Evolutionary conservation across 2,888 invertebrate species (phyloP).

Genomic region (Acronicta alni): DNA sequence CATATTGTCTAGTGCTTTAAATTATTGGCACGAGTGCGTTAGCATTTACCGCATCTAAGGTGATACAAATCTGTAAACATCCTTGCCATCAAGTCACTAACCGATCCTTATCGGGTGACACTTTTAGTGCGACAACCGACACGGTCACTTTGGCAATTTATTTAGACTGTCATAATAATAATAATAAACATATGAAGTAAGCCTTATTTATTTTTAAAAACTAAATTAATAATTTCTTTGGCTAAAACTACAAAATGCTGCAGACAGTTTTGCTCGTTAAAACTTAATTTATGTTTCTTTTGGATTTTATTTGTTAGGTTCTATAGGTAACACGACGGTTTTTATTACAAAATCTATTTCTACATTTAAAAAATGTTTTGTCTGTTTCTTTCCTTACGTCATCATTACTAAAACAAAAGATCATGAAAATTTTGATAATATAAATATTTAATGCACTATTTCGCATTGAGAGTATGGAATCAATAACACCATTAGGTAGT

Average conservation of each 20-base stretch:
- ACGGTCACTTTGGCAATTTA: conserved; percentile 42
- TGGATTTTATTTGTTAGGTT: conserved; percentile 3
- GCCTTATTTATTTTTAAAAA: conserved; percentile 24
- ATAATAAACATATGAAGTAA: conserved; percentile 26
- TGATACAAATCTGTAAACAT: conserved; percentile 55
- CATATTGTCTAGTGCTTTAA: conserved; percentile 46
- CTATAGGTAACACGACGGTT: conserved; percentile 1
- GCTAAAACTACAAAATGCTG: conserved; percentile 22
- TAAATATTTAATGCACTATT: too few species aligned
- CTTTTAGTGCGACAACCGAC: conserved; percentile 35
- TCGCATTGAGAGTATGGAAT: not conserved
- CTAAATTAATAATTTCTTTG: conserved; percentile 27
- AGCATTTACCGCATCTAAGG: conserved; percentile 52
- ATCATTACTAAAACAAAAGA: too few species aligned
- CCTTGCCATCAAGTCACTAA: conserved; percentile 36
- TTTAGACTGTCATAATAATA: conserved; percentile 12
- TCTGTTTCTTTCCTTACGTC: not conserved
- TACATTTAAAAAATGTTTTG: not conserved
- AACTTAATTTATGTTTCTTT: conserved; percentile 42
- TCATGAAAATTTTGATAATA: too few species aligned
- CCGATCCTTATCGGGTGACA: conserved; percentile 55
- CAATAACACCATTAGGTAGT: not conserved
- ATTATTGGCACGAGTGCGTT: conserved; percentile 62
- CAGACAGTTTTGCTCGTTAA: conserved; percentile 26
- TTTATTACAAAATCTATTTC: conserved; percentile 9